Base-by-base conservation (phyloP, 2,888 invertebrate species). In the Cybosia mesomella region DNA sequence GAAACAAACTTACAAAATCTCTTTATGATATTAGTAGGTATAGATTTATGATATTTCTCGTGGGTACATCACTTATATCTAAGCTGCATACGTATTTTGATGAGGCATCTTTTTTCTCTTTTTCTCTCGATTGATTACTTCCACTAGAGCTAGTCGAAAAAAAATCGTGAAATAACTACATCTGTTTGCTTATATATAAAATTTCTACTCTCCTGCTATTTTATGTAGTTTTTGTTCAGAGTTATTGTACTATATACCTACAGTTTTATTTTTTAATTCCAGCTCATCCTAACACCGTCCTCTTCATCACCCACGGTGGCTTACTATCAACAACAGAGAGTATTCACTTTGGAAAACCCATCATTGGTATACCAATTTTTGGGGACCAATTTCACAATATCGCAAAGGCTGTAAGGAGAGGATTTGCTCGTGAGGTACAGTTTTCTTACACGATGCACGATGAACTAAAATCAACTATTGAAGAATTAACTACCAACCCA, bases 311-410 rank as follows among this genome's bases (percentile, higher is more conserved):
- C 7, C 70, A 70, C 24, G 66, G n/a, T n/a, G n/a, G 70, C 4
- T 49, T 63, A n/a, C 59, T 66, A 18, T 70, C 70, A 15, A 63
- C 59, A 2, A 70, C 66, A 59, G 70, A 70, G 34, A 62, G 59
- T 32, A 18, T 70, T 21, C 66, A 70, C 49, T 70, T 63, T 54
- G 69, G 83, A 15, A 81, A 84, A 2, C 85, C 86, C 10, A 76
- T 82, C 18, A 81, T 86, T n/a, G 87, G 84, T 18, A 79, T 87
- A 32, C 87, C 87, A 2, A 75, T 75, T 0, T 84, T 81, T 66
- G 85, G 58, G 3, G 87, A 87, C 53, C 87, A 87, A 67, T 81
- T 80, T 54, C 24, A 72, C 7, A 87, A 86, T 58, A 72, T 84
- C 0, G 66, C 67, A 0, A 78, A 76, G 61, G 81, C 81, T 36